Evolutionary conservation across 2,888 invertebrate genomes (phyloP), one percentile per base, ranked within the genome.

Genomic region (Biston betularia): DNA sequence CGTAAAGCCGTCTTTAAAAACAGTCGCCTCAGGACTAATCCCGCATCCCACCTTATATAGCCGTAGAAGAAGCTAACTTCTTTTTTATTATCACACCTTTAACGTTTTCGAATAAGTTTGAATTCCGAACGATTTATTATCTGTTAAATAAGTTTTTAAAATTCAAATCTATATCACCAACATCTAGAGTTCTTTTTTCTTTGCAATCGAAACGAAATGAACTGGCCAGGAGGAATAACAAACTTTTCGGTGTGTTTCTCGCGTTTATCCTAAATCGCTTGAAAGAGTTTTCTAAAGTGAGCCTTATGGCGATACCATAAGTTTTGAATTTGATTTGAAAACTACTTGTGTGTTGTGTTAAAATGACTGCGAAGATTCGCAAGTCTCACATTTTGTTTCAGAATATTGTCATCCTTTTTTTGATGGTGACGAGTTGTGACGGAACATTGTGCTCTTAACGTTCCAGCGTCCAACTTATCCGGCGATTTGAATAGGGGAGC

Each of bases 81-180:
- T 88, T 90, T 93, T 93, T 93, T 93, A 93, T 91, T 85, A 88
- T 82, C 87, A 77, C 90, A 92, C 93, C 92, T 93, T 91, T 90
- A 90, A 89, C 87, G 89, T 79, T 85, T 86, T 86, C 86, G 78
- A 89, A 90, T 88, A 90, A 90, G 89, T 93, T 92, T 89, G 90
- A 88, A 90, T 90, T 89, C 87, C 80, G 84, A 86, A 87, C 85
- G 83, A 86, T 92, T 92, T 92, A 90, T 89, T 88, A 83, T 82
- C 9, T 77, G 75, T 77, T 79, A 69, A 10, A 33, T 38, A 33
- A 33, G 42, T 73, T 44, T 1, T 15, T 45, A 15, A 80, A 73
- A 75, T 68, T 67, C 6, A 71, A 77, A 83, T 75, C 69, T 85
- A 76, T 10, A 0, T 0, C 0, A 12, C 0, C 5, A 0, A 0